Evolutionary conservation across 2,797 vertebrate species (phyloP).

Genomic region (Carapus acus): DNA sequence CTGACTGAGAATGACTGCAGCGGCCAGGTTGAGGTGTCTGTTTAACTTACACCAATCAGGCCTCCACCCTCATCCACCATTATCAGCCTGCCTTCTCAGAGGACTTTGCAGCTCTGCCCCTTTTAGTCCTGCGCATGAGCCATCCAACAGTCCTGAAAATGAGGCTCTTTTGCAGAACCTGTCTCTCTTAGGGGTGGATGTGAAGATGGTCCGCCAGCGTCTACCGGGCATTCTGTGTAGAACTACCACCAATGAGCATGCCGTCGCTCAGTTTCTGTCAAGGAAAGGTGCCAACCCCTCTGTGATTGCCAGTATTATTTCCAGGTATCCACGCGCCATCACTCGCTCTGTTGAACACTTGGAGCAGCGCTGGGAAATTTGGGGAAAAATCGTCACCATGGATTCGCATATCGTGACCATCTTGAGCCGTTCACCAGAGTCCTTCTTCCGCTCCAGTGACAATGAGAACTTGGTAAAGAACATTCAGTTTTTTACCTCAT

Average conservation of each 20-base stretch:
- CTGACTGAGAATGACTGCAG: no score
- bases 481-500: constrained; percentile 68
- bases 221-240: constrained; percentile 72
- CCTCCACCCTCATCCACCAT: constrained; percentile 7
- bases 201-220: constrained; percentile 64
- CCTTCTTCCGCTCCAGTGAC: constrained; percentile 77
- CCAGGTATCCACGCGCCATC: constrained; percentile 75
- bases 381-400: constrained; percentile 70
- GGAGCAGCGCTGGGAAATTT: constrained; percentile 76
- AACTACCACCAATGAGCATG: constrained; percentile 66
- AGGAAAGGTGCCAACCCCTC: constrained; percentile 67
- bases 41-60: constrained; percentile 19
- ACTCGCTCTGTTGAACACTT: constrained; percentile 71
- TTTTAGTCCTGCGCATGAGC: not conserved
- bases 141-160: constrained; percentile 47
- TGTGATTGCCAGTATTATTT: constrained; percentile 73
- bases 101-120: constrained; percentile 25
- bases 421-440: constrained; percentile 74
- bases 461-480: constrained; percentile 76
- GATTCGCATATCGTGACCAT: constrained; percentile 74
- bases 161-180: constrained; percentile 69
- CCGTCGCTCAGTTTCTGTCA: constrained; percentile 68
- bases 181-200: constrained; percentile 68
- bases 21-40: no score
- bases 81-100: constrained; percentile 20